Base-by-base conservation (phyloP, 2,888 invertebrate species). In the Agonopterix heracliana region DNA sequence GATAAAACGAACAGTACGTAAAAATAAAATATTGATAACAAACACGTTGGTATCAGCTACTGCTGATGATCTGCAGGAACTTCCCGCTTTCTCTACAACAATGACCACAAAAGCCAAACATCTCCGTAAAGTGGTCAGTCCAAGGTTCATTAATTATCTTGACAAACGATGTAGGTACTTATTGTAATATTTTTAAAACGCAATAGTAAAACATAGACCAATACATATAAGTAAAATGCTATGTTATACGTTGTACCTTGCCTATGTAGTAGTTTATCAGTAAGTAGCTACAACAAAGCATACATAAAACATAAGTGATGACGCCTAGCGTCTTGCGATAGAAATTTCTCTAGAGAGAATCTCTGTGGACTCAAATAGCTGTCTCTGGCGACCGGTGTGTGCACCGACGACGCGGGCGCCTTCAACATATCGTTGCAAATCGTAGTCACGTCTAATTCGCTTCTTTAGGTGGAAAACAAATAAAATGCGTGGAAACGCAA, bases 271-370 rank as follows among this genome's bases (percentile, higher is more conserved):
- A n/a, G 38, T 38, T 38, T 38, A 38, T 1, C n/a, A 41, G 44
- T 47, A 53, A 53, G 14, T 48, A 40, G 36, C 50, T 7, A 41
- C 41, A 60, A 68, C 69, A 68, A 71, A 66, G 60, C 66, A 79
- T 81, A 76, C 74, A 80, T 82, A 78, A 78, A 78, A 81, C 77
- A 83, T 81, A 66, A 68, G 67, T 63, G 52, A 55, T 54, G 55
- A 55, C 56, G 54, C 60, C 60, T 67, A 63, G 60, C 60, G 60
- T 60, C 63, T 66, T 26, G 26, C 26, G 26, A 61, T 63, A 61
- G 68, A 68, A 81, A 80, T 86, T 86, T 86, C 86, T 77, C 83
- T 71, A 48, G 58, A 65, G 74, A 80, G 74, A 81, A 79, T 81
- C 76, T 79, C 66, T 66, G 52, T 61, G 60, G 63, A 59, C 66